Conservation (phyloP, 1,140 invertebrate genomes). For the Drosophila willistoni region DNA sequence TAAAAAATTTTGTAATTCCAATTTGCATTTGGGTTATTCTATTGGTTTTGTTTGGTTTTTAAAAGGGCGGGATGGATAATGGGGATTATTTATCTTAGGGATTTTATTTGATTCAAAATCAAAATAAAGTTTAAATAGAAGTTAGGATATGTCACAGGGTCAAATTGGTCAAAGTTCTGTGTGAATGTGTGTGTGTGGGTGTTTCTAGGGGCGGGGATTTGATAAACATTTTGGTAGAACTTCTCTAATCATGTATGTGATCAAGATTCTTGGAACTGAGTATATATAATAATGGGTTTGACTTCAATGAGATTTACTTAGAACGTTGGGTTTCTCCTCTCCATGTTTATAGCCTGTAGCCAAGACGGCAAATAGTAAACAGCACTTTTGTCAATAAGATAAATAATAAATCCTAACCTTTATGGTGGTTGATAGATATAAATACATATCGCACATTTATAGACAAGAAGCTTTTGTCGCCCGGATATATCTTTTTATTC, state of each 20-base stretch:
- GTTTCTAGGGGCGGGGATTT: not conserved
- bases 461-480: too few relatives aligned
- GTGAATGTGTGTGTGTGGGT: not conserved
- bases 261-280: constrained; percentile 11
- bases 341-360: not conserved
- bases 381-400: too few relatives aligned
- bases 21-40: constrained; percentile 78
- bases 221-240: not conserved
- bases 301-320: constrained; percentile 4
- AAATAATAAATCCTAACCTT: too few relatives aligned
- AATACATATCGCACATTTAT: too few relatives aligned
- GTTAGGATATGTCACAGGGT: constrained; percentile 49
- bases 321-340: constrained; percentile 8
- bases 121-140: constrained; percentile 23
- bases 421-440: too few relatives aligned
- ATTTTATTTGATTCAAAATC: constrained; percentile 28
- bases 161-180: constrained; percentile 16
- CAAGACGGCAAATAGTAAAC: not conserved
- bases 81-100: constrained; percentile 43
- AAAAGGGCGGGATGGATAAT: constrained; percentile 12
- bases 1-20: constrained; percentile 71
- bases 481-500: too few relatives aligned
- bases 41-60: constrained; percentile 70
- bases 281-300: not conserved
- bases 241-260: not conserved